Evolutionary conservation across 2,113 vertebrate species (phyloP), one percentile per base, ranked within the genome.

Genomic region (Pogonocichla stellata): DNA sequence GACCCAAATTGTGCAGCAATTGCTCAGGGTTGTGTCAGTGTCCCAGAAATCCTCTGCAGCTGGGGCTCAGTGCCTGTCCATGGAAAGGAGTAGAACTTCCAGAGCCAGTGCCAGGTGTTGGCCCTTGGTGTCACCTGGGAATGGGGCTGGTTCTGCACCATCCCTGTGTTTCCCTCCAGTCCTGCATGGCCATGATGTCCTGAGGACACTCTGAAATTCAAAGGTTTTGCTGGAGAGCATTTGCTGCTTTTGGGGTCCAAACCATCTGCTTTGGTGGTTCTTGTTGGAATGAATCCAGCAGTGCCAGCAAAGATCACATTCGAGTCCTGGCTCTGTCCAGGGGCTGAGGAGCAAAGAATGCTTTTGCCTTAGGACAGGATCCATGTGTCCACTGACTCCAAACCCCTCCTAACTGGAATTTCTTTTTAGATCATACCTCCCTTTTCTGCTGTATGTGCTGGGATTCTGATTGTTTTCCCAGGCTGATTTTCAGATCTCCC

Each of bases 11-110:
- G 19, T 24, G 45, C 51, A 70, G 67, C 7, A 9, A 10, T 60
- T 4, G 3, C 40, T 66, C 28, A 2, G 51, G 57, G 26, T 43
- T 77, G 36, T 2, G 1, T 58, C 67, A 51, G 58, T 1, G 20
- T 54, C 87, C 80, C 71, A 79, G 62, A 40, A 82, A 74, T 81
- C 31, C 51, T 79, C 64, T 8, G 5, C 66, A 54, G 66, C 72
- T 38, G 1, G 0, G 36, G 19, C 28, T 53, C 5, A 4, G 40
- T 24, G 51, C 18, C 48, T 58, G 53, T 42, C 57, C 6, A 1
- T 8, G 69, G 45, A 19, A 22, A 24, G 23, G 36, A 64, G 20
- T 9, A 15, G 54, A 36, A 33, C 7, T 24, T 48, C 45, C 47
- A 48, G 47, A 45, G 33, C 16, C 38, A 1, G 33, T 18, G 19